Base-by-base conservation (phyloP, 2,888 invertebrate species). In the Laothoe populi region DNA sequence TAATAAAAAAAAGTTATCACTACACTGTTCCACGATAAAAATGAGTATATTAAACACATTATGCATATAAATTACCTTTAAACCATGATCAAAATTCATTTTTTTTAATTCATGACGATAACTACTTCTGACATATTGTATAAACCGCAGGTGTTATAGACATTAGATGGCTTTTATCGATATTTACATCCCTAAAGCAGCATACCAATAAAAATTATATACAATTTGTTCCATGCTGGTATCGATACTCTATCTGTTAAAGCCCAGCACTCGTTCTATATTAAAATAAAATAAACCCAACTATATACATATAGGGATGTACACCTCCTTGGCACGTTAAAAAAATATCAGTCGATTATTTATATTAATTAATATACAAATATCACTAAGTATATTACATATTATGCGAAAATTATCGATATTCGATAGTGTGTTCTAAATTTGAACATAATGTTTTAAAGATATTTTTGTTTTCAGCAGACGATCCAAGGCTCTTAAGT, bases 311-410 rank as follows among this genome's bases (percentile, higher is more conserved):
- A 58, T 26, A 45, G 11, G 42, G 42, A 42, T 44, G n/a, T 45
- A 46, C 21, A 59, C 21, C 40, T 59, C 59, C 46, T 59, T 59
- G 59, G 59, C 46, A 59, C 59, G 45, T 13, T 31, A 59, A 46
- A 59, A 59, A 45, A 53, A 53, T 53, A 53, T 53, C 53, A 53
- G 53, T 53, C 53, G 53, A 46, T 24, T 45, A 45, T 26, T 58
- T 24, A 42, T 11, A 44, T 45, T 16, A 19, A 21, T 35, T 45
- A 59, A 44, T 59, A 59, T 16, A 42, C 11, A 35, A 46, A 31
- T 59, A 46, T 46, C 31, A 59, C 35, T 59, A 44, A n/a, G 24
- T 16, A 59, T 59, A 31, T 11, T 45, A 16, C 35, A 53, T 53
- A 53, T 53, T 53, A 53, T 53, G 53, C 53, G 19, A 53, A 24